Conservation (phyloP, 2,113 vertebrate genomes). For the Prionailurus bengalensis region DNA sequence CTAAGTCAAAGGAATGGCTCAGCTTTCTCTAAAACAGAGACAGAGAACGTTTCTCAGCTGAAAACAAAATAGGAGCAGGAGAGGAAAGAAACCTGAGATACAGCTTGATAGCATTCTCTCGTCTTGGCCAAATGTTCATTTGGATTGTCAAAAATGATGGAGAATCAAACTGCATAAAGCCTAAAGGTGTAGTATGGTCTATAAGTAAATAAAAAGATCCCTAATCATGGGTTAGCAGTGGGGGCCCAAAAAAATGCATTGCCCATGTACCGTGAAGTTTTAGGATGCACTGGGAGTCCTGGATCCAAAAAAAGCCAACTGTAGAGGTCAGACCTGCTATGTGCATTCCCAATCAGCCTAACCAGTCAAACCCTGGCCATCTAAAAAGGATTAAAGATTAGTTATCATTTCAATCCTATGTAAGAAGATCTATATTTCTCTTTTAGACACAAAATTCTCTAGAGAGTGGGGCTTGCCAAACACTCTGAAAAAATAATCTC, state of each 20-base stretch:
- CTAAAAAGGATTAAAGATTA: slow-evolving; percentile 88
- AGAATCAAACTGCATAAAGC: slow-evolving; percentile 36
- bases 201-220: slow-evolving; percentile 63
- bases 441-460: slow-evolving; percentile 88
- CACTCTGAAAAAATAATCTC: slow-evolving; percentile 91
- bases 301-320: slow-evolving; percentile 55
- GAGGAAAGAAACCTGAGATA: slow-evolving; percentile 67
- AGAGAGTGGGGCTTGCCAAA: slow-evolving; percentile 87
- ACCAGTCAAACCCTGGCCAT: slow-evolving; percentile 79
- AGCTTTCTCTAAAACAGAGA: slow-evolving; percentile 69
- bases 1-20: slow-evolving; percentile 73
- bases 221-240: slow-evolving; percentile 59
- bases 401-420: slow-evolving; percentile 88
- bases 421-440: slow-evolving; percentile 90
- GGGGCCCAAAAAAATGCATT: slow-evolving; percentile 14
- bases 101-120: slow-evolving; percentile 21
- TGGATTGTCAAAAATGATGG: slow-evolving; percentile 52
- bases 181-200: not conserved
- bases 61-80: slow-evolving; percentile 36
- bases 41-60: slow-evolving; percentile 53
- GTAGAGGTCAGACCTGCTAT: slow-evolving; percentile 76
- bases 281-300: not conserved
- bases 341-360: slow-evolving; percentile 73
- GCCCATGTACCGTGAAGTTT: slow-evolving; percentile 53
- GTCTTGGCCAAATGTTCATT: slow-evolving; percentile 58